Base-by-base conservation (phyloP, 2,888 invertebrate species). In the Hyles lineata region DNA sequence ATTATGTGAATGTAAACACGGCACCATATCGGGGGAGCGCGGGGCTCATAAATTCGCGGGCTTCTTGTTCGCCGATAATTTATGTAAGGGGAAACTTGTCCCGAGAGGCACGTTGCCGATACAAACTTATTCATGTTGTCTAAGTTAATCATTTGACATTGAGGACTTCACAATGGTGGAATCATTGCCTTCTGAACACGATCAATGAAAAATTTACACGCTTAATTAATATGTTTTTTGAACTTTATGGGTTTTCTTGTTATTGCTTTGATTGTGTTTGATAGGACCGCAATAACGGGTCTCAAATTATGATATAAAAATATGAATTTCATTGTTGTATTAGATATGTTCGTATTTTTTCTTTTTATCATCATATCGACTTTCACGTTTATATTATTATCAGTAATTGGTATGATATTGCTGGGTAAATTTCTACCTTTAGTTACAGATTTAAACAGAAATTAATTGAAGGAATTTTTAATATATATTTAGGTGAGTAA, bases 21-120 rank as follows among this genome's bases (percentile, higher is more conserved):
- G 77, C 76, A 72, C 75, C 58, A 63, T 80, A 79, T 77, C 78
- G 79, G 79, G 79, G 80, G 77, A 78, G 83, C 80, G 80, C 75
- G 74, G 71, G 72, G 76, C 77, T 83, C 84, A 88, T 89, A 89
- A 89, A 89, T 89, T 85, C 79, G 78, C 74, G 78, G 78, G 80
- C 83, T 83, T 85, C 85, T 87, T 85, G 85, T 85, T 80, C 84
- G 79, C 78, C 77, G 79, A 86, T 88, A 89, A 88, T 88, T 90
- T 88, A 89, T 88, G 87, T 84, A 83, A 85, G 79, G 74, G 76
- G 79, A 79, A 86, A 84, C 80, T 87, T 85, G 78, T 75, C 75
- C 75, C 74, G 73, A 72, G 74, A 77, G 73, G 77, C 77, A 76
- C 75, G 74, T 74, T 79, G 77, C 77, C 76, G 79, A 82, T 82